phyloP scores from a whole-genome alignment of 2,113 vertebrate species.

The Callithrix jacchus region DNA sequence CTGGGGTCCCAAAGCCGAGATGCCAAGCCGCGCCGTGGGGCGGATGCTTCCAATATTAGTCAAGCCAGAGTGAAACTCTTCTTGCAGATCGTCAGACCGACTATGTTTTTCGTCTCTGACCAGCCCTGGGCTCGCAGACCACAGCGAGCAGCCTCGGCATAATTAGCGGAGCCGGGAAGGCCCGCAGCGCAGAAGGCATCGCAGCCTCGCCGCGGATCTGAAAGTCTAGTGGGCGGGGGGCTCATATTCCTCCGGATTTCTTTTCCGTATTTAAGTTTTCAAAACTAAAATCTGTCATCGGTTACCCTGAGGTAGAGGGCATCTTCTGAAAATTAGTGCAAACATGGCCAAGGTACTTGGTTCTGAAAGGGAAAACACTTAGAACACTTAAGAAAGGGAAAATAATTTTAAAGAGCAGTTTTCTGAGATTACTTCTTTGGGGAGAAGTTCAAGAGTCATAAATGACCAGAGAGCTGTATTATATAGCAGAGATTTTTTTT shows the following conservation, averaged over 20 bases:
- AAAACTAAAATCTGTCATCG: neutral
- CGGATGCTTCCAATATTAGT: constrained; percentile 42
- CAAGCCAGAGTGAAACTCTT: constrained; percentile 59
- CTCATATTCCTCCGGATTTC: neutral
- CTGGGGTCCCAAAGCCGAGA: neutral
- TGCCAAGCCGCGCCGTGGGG: neutral
- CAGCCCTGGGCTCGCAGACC: neutral
- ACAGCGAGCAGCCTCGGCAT: neutral
- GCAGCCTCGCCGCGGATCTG: neutral
- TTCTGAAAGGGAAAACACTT: neutral
- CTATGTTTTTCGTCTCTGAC: neutral
- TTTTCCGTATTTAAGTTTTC: constrained; percentile 2
- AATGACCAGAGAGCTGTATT: constrained; percentile 25
- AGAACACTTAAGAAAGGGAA: constrained; percentile 12
- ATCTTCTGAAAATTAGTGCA: neutral
- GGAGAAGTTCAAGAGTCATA: constrained; percentile 51
- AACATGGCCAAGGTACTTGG: neutral
- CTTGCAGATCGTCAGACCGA: constrained; percentile 3
- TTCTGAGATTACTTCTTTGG: constrained; percentile 41
- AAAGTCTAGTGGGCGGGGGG: neutral
- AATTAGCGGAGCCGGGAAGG: neutral
- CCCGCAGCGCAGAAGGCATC: neutral
- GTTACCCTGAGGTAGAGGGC: neutral
- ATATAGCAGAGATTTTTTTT: neutral
- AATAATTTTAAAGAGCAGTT: constrained; percentile 5